Percentiles rank a stretch among this genome's conserved stretches.
Evolutionary conservation across 2,113 vertebrate species (phyloP).

Genomic region (Motacilla tschutschensis): DNA sequence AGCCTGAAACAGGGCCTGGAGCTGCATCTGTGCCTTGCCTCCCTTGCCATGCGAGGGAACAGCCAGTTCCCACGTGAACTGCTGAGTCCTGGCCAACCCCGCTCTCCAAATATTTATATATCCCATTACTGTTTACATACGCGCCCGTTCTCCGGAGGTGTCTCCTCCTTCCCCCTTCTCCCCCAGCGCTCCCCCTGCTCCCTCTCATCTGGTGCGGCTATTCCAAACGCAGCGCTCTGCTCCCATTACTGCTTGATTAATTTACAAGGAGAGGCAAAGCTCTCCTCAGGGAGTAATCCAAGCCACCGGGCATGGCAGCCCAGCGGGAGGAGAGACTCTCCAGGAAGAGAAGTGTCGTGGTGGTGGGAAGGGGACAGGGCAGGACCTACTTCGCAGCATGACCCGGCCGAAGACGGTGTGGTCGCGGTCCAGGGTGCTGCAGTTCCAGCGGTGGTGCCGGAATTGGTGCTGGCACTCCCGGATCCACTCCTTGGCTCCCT

Average conservation of each 20-base stretch:
- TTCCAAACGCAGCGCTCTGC: not conserved
- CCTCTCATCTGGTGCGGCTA: conserved; percentile 44
- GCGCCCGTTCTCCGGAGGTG: conserved; percentile 69
- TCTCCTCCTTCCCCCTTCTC: conserved; percentile 56
- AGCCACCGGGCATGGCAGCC: not conserved
- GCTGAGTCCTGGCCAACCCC: conserved; percentile 76
- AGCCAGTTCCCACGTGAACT: conserved; percentile 57
- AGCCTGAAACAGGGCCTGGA: not conserved
- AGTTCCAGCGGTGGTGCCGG: conserved; percentile 97
- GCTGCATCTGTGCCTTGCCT: not conserved
- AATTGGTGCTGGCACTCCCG: conserved; percentile 97
- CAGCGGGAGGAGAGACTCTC: not conserved
- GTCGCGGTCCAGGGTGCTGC: conserved; percentile 94
- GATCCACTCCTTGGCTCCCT: conserved; percentile 96
- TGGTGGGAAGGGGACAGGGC: not conserved
- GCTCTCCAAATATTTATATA: conserved; percentile 93
- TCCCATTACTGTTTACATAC: conserved; percentile 90
- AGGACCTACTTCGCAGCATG: conserved; percentile 90
- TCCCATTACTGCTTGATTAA: conserved; percentile 63
- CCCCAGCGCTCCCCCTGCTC: conserved; percentile 44
- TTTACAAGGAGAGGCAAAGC: conserved; percentile 33
- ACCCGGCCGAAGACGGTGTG: conserved; percentile 95
- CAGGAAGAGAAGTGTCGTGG: not conserved
- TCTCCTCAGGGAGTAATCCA: conserved; percentile 27
- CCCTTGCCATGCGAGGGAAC: conserved; percentile 29